Evolutionary conservation across 2,113 vertebrate genomes (phyloP).

Genomic region (Corythornis vintsioides): DNA sequence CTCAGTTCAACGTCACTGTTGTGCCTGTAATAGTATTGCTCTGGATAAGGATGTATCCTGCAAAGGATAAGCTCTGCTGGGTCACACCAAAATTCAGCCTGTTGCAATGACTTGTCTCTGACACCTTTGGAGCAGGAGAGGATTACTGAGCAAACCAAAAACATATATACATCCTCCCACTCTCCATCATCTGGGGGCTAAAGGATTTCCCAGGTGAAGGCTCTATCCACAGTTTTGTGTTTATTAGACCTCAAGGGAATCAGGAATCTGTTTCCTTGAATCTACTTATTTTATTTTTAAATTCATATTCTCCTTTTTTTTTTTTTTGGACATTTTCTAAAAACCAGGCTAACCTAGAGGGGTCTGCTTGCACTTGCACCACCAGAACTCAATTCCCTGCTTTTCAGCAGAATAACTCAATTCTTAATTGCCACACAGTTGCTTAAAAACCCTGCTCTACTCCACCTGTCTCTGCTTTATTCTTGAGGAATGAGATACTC

Average conservation of each 20-base stretch:
- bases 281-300: not conserved
- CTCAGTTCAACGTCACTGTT: slow-evolving; percentile 4
- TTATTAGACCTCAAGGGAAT: not conserved
- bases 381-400: slow-evolving; percentile 2
- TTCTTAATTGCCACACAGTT: not conserved
- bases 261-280: not conserved
- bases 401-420: not conserved
- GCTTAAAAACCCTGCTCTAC: not conserved
- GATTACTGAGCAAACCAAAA: not conserved
- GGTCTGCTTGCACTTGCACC: not conserved
- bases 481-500: not conserved
- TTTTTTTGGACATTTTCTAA: not conserved
- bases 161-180: not conserved
- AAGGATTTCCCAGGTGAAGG: not conserved
- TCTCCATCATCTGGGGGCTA: not conserved
- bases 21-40: not conserved
- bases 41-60: not conserved
- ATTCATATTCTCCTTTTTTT: not conserved
- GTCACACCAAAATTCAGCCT: not conserved
- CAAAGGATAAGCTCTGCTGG: not conserved
- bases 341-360: not conserved
- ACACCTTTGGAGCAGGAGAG: not conserved
- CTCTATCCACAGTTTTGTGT: not conserved
- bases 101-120: fast-evolving
- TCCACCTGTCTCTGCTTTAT: not conserved